phyloP scores from a whole-genome alignment of 1,140 invertebrate species.

The Scaptomyza graminum region DNA sequence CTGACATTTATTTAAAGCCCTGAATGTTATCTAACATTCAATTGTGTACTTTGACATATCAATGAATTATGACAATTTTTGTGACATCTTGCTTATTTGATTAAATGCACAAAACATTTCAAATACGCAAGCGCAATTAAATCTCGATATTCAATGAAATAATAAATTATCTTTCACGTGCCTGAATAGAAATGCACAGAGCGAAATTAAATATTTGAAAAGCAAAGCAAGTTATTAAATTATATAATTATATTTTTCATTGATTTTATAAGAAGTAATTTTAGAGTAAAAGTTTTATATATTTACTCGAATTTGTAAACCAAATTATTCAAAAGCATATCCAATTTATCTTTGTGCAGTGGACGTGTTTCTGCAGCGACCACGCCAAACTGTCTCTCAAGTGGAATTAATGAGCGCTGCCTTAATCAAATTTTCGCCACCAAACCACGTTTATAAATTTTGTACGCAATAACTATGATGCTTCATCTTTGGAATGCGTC shows the following conservation, averaged over 20 bases:
- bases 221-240: no score
- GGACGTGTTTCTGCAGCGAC: conserved; percentile 3
- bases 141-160: conserved; percentile 32
- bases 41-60: conserved; percentile 9
- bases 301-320: no score
- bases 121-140: conserved; percentile 49
- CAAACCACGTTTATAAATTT: conserved; percentile 80
- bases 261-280: no score
- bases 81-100: conserved; percentile 39
- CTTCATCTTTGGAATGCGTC: conserved; percentile 33
- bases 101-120: conserved; percentile 44
- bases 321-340: conserved; percentile 1
- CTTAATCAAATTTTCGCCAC: conserved; percentile 78
- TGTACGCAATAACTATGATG: conserved; percentile 72
- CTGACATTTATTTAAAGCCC: conserved; percentile 44
- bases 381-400: conserved; percentile 61
- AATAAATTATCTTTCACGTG: conserved; percentile 47
- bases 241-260: no score
- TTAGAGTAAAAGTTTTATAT: no score
- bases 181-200: conserved; percentile 5
- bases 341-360: not conserved
- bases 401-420: conserved; percentile 74
- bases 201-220: not conserved
- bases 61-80: conserved; percentile 8
- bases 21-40: conserved; percentile 26